Conservation (phyloP, 2,888 invertebrate genomes). For the Heteromyza rotundicornis region DNA sequence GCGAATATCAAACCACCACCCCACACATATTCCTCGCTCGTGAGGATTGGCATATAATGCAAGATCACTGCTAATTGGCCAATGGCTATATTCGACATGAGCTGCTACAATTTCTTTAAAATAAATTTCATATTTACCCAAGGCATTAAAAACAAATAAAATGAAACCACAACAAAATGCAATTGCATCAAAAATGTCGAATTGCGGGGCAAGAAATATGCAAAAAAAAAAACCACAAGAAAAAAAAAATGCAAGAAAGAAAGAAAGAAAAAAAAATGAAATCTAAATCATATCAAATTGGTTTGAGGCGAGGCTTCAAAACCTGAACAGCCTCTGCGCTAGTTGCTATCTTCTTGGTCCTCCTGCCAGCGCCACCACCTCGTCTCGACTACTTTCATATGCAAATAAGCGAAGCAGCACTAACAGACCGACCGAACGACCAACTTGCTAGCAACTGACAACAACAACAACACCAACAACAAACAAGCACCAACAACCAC, state of each 20-base stretch:
- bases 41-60: not conserved
- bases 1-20: not conserved
- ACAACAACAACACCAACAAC: conserved; percentile 4
- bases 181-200: not conserved
- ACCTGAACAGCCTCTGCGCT: not conserved
- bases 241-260: too few species aligned
- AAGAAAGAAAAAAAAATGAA: not conserved
- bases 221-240: too few species aligned
- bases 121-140: conserved; percentile 2
- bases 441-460: conserved; percentile 1
- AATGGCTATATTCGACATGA: not conserved
- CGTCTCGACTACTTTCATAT: conserved; percentile 28
- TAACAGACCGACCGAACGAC: not conserved
- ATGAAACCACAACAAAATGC: not conserved
- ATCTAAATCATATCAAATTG: conserved; percentile 2
- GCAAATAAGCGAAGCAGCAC: conserved; percentile 36
- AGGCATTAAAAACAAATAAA: not conserved
- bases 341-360: not conserved
- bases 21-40: too few species aligned
- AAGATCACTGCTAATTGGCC: not conserved
- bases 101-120: not conserved
- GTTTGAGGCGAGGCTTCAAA: not conserved
- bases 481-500: conserved; percentile 39
- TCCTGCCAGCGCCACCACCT: not conserved
- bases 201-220: not conserved